Evolutionary conservation across 2,797 vertebrate species (phyloP).

Genomic region (Micrastur ruficollis): DNA sequence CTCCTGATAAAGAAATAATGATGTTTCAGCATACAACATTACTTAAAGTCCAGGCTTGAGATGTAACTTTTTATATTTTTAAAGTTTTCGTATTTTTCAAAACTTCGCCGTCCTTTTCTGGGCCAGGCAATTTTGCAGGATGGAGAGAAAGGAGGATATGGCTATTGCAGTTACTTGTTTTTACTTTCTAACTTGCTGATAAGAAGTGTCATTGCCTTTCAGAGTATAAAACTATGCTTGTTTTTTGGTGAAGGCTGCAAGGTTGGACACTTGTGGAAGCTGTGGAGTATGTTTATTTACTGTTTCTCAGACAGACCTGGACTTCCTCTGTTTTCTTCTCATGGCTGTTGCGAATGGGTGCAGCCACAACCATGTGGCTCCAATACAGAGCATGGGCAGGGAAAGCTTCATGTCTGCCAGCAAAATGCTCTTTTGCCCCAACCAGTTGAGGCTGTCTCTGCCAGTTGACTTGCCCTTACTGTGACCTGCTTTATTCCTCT

Average conservation of each 20-base stretch:
- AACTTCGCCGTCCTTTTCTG: background rate
- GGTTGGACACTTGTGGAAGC: background rate
- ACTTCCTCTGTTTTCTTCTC: background rate
- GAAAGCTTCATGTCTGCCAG: background rate
- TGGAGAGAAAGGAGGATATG: background rate
- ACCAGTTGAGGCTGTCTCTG: background rate
- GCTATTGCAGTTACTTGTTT: background rate
- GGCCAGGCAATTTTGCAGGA: background rate
- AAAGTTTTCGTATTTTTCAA: background rate
- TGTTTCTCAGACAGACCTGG: background rate
- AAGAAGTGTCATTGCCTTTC: background rate
- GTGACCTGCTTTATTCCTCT: background rate
- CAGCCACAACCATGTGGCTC: background rate
- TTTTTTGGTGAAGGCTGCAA: background rate
- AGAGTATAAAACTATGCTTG: background rate
- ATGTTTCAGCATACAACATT: slow-evolving; percentile 87
- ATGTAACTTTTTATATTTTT: background rate
- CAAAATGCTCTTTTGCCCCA: background rate
- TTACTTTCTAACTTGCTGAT: background rate
- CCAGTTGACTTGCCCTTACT: background rate
- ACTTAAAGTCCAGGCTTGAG: slow-evolving; percentile 87
- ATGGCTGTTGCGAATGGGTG: background rate
- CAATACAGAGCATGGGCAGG: background rate
- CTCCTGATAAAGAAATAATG: slow-evolving; percentile 86
- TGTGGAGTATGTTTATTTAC: background rate